A percentile compares a stretch with the other conserved stretches of the same genome.
phyloP scores from a whole-genome alignment of 2,113 vertebrate genomes.

The Mirounga angustirostris region DNA sequence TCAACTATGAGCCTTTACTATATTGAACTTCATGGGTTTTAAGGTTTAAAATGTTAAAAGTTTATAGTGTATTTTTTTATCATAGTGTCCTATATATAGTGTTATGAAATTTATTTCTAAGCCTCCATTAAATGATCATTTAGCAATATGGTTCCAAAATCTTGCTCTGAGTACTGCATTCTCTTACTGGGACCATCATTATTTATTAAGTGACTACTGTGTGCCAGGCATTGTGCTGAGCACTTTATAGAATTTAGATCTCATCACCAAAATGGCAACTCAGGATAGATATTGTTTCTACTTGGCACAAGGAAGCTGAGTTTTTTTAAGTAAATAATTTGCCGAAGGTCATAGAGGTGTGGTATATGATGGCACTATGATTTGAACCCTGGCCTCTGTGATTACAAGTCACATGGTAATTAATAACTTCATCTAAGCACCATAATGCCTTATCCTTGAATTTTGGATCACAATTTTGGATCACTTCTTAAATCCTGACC shows the following conservation, averaged over 20 bases:
- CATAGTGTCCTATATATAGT: background rate
- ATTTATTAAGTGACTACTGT: background rate
- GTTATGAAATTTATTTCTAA: constrained; percentile 9
- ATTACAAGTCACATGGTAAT: background rate
- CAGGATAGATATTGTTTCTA: background rate
- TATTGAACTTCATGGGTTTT: background rate
- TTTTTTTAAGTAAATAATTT: background rate
- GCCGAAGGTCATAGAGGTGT: background rate
- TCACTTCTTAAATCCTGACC: background rate
- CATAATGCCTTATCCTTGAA: background rate
- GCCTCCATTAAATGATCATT: constrained; percentile 1
- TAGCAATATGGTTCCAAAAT: background rate
- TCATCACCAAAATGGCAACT: constrained; percentile 11
- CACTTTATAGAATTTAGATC: background rate
- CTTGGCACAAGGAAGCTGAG: background rate
- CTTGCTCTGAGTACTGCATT: background rate
- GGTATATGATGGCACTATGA: background rate
- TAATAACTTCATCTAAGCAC: background rate
- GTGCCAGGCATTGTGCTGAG: background rate
- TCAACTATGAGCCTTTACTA: background rate
- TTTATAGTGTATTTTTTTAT: background rate
- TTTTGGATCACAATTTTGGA: background rate
- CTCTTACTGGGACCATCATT: background rate
- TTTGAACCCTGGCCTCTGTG: background rate
- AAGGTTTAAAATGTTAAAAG: background rate